A percentile compares a stretch with the other conserved stretches of the same genome.
phyloP scores from a whole-genome alignment of 2,113 vertebrate species.

The Nycticebus coucang region DNA sequence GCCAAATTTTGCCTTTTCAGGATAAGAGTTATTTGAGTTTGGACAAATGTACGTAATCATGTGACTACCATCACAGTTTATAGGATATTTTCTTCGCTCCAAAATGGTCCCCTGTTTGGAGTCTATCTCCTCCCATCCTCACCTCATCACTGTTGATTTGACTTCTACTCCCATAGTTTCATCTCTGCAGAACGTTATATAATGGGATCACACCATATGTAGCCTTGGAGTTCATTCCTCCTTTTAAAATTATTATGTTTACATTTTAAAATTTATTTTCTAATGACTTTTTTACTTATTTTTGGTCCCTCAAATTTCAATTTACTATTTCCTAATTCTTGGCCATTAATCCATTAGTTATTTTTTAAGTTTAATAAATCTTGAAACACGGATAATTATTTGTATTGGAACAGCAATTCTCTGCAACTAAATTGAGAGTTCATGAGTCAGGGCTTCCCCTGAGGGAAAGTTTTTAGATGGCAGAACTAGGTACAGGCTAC shows the following conservation, averaged over 20 bases:
- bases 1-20: not conserved
- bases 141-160: not conserved
- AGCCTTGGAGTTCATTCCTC: not conserved
- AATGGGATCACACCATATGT: not conserved
- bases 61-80: not conserved
- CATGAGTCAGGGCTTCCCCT: slow-evolving; percentile 62
- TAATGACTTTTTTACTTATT: not conserved
- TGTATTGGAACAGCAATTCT: slow-evolving; percentile 59
- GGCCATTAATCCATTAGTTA: slow-evolving; percentile 39
- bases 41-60: not conserved
- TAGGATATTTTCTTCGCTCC: not conserved
- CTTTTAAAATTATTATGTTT: not conserved
- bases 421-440: slow-evolving; percentile 59
- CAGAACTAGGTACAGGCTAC: slow-evolving; percentile 23
- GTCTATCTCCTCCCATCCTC: not conserved
- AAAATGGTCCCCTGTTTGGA: not conserved
- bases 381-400: slow-evolving; percentile 2
- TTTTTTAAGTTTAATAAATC: slow-evolving; percentile 24
- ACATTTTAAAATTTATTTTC: not conserved
- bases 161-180: not conserved
- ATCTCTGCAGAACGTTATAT: not conserved
- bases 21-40: not conserved
- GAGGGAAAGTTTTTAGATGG: slow-evolving; percentile 41
- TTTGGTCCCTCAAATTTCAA: too few species aligned
- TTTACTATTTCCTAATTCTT: not conserved